phyloP scores from a whole-genome alignment of 2,113 vertebrate genomes.

The Glareola pratincola region DNA sequence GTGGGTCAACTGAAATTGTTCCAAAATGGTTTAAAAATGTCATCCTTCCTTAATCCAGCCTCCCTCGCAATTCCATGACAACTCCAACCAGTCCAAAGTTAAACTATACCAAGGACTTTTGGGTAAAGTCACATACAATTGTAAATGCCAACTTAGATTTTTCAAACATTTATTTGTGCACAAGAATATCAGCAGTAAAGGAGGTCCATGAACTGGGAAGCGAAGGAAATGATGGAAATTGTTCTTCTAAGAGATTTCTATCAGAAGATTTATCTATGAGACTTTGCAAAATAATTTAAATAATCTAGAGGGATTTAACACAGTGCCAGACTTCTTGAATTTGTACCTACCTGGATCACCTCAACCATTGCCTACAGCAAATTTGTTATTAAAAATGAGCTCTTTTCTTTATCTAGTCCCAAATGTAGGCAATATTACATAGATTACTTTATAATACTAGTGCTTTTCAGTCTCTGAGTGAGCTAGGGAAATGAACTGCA shows the following conservation, averaged over 20 bases:
- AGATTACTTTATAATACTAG: conserved; percentile 49
- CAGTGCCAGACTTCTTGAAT: conserved; percentile 25
- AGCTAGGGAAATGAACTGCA: conserved; percentile 3
- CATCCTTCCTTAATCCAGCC: background rate
- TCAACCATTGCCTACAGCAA: conserved; percentile 21
- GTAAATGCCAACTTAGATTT: background rate
- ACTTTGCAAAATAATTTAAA: conserved; percentile 13
- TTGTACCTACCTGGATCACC: conserved; percentile 25
- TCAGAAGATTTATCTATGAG: background rate
- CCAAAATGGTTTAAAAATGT: background rate
- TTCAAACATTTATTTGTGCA: background rate
- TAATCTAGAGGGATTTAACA: conserved; percentile 23
- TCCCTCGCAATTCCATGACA: background rate
- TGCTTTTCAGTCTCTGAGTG: conserved; percentile 10
- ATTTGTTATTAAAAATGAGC: conserved; percentile 53
- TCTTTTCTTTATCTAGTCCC: background rate
- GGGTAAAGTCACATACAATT: background rate
- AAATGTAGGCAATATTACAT: conserved; percentile 39
- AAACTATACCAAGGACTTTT: background rate
- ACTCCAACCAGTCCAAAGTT: background rate
- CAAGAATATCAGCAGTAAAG: background rate
- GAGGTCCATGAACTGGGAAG: background rate
- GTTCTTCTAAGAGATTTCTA: background rate
- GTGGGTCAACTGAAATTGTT: background rate
- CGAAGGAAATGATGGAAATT: background rate